Percentiles rank a stretch among this genome's conserved stretches.
These are phyloP conservation scores for Corbicula japonica DNA, from an alignment of 2,888 invertebrate genomes.

Conservation along the genomic window DNA sequence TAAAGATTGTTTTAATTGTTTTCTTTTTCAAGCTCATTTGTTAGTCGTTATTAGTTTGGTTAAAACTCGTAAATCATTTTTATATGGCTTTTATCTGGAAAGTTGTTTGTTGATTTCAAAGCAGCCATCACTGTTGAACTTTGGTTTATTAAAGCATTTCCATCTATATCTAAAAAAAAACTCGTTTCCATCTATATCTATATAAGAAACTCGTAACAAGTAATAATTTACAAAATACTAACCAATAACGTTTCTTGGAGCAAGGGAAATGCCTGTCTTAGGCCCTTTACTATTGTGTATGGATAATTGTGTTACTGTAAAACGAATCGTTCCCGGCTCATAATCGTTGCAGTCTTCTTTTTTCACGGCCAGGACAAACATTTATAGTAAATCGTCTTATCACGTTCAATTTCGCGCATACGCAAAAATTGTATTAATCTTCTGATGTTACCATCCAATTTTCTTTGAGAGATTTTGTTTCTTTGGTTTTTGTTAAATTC, in stretches of 20 bases:
- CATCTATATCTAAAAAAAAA: not conserved
- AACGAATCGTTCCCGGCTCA: not conserved
- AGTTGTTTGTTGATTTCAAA: not conserved
- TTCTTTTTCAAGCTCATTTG: not conserved
- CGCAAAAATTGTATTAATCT: not conserved
- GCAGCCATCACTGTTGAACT: not conserved
- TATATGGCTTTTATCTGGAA: not conserved
- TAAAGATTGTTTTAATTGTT: not conserved
- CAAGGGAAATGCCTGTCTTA: constrained; percentile 8
- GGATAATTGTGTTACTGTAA: constrained; percentile 9
- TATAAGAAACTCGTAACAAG: not conserved
- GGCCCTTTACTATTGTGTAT: constrained; percentile 5
- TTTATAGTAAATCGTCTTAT: not conserved
- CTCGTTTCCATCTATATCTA: not conserved
- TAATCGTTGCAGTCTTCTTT: constrained; percentile 10
- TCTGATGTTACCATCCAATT: not conserved
- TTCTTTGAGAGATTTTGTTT: constrained; percentile 10
- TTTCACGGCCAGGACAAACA: constrained; percentile 7
- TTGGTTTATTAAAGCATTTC: not conserved
- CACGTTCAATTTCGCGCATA: not conserved
- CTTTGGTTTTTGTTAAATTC: constrained; percentile 1
- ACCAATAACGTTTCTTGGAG: not conserved
- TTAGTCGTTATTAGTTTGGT: not conserved
- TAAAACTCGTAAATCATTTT: not conserved
- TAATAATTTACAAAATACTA: not conserved